A percentile compares a stretch with the other conserved stretches of the same genome.
phyloP scores from a whole-genome alignment of 1,140 invertebrate genomes.

The Bicyclus anynana region DNA sequence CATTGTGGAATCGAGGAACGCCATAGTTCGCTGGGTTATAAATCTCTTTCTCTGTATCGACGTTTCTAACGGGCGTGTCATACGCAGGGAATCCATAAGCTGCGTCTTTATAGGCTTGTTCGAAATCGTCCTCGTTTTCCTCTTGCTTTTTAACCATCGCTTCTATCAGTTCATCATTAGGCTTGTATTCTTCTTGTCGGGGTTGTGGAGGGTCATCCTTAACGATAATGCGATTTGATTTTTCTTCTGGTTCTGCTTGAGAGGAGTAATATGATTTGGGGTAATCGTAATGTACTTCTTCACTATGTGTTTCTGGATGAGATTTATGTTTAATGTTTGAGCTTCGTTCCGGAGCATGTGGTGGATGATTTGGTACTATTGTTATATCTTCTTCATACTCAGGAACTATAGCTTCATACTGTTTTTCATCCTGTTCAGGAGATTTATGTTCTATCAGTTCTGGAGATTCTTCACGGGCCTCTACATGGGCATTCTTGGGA shows the following conservation, averaged over 20 bases:
- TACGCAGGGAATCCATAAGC: conserved; percentile 65
- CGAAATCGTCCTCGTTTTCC: conserved; percentile 70
- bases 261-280: conserved; percentile 24
- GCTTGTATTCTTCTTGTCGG: conserved; percentile 40
- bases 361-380: conserved; percentile 35
- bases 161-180: conserved; percentile 48
- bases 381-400: conserved; percentile 55
- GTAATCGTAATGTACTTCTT: conserved; percentile 23
- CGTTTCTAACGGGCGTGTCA: conserved; percentile 36
- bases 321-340: conserved; percentile 18
- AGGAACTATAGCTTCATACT: conserved; percentile 35
- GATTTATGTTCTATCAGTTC: neutral
- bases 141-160: conserved; percentile 52
- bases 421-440: conserved; percentile 20
- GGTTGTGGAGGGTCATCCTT: conserved; percentile 56
- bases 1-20: conserved; percentile 34
- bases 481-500: neutral
- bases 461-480: neutral
- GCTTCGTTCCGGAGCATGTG: conserved; percentile 34
- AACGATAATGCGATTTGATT: conserved; percentile 50
- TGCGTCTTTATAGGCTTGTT: conserved; percentile 66
- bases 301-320: conserved; percentile 18
- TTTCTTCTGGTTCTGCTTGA: conserved; percentile 41
- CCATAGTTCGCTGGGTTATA: conserved; percentile 60
- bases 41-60: conserved; percentile 56